phyloP scores from a whole-genome alignment of 2,113 vertebrate genomes.

The Setophaga petechia region DNA sequence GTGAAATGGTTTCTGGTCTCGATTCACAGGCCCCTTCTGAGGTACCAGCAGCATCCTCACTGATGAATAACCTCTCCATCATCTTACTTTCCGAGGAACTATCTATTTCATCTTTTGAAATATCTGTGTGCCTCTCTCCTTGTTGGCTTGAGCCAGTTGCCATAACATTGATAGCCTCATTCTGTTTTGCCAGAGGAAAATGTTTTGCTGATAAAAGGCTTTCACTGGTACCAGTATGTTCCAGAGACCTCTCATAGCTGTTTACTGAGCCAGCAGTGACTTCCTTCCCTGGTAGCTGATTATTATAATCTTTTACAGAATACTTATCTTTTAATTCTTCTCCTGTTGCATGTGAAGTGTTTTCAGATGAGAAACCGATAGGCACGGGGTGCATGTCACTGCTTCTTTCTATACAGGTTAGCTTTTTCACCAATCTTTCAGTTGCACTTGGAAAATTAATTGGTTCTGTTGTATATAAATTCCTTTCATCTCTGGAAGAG shows the following conservation, averaged over 20 bases:
- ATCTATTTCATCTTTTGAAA: constrained; percentile 32
- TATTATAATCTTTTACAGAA: constrained; percentile 33
- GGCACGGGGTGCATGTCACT: constrained; percentile 46
- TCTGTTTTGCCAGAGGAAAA: constrained; percentile 20
- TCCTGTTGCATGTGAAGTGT: constrained; percentile 10
- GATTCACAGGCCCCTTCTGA: background rate
- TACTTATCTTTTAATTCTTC: constrained; percentile 44
- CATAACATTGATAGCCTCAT: background rate
- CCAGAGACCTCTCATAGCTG: background rate
- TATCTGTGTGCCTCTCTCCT: background rate
- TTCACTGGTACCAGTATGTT: background rate
- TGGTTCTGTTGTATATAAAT: constrained; percentile 55
- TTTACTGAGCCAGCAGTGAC: constrained; percentile 22
- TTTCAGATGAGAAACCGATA: constrained; percentile 56
- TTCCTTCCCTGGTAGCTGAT: constrained; percentile 25
- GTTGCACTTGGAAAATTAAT: constrained; percentile 69
- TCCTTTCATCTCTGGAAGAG: constrained; percentile 71
- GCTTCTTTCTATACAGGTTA: constrained; percentile 24
- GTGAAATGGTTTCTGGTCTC: constrained; percentile 1
- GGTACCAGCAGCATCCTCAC: background rate
- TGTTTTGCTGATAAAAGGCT: background rate
- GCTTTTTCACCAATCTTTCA: constrained; percentile 53
- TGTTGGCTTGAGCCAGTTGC: background rate
- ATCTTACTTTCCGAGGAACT: background rate
- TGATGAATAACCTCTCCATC: constrained; percentile 48